Evolutionary conservation across 2,888 invertebrate genomes (phyloP).

Genomic region (Cetonia aurata): DNA sequence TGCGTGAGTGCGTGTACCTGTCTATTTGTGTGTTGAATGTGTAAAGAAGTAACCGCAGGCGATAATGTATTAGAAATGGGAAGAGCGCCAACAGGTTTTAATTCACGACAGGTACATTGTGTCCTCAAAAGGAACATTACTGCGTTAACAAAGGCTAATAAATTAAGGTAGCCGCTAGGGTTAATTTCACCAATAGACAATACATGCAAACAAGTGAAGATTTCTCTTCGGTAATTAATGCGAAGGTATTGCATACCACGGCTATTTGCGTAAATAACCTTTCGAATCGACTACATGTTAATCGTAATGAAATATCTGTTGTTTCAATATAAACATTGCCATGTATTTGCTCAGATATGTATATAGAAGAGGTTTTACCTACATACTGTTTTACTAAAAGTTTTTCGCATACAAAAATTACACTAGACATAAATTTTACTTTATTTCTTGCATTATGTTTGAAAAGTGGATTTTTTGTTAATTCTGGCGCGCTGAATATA

Average conservation of each 20-base stretch:
- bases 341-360: too few relatives aligned
- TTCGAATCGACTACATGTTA: too few relatives aligned
- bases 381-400: too few relatives aligned
- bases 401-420: too few relatives aligned
- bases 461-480: too few relatives aligned
- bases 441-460: too few relatives aligned
- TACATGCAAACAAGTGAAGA: not conserved
- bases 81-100: slow-evolving; percentile 10
- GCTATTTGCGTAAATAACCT: too few relatives aligned
- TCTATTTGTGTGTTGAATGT: slow-evolving; percentile 29
- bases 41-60: slow-evolving; percentile 22
- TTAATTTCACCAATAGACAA: slow-evolving; percentile 2
- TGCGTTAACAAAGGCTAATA: not conserved
- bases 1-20: slow-evolving; percentile 40
- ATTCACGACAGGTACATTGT: slow-evolving; percentile 21
- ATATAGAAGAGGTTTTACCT: too few relatives aligned
- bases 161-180: not conserved
- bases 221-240: not conserved
- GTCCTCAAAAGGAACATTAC: not conserved
- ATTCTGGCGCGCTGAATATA: too few relatives aligned
- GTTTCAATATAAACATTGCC: too few relatives aligned
- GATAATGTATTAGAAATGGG: slow-evolving; percentile 28
- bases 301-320: too few relatives aligned
- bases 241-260: not conserved
- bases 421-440: too few relatives aligned